phyloP scores from a whole-genome alignment of 37 sponge, comb jelly and placozoan genomes.

The Eunapius fragilis region DNA sequence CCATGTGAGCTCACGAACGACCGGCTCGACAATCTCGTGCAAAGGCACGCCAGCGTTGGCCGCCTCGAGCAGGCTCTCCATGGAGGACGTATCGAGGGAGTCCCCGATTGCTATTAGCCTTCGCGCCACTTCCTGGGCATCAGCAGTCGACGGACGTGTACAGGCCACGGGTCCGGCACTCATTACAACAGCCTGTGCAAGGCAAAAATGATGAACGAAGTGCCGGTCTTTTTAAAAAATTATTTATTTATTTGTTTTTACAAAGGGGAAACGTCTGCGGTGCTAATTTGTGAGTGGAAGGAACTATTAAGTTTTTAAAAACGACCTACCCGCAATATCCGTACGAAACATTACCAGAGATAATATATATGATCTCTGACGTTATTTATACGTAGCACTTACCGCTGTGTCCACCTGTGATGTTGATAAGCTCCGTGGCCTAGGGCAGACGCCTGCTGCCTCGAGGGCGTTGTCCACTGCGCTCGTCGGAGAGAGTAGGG shows the following conservation, averaged over 20 bases:
- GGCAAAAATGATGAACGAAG: background rate
- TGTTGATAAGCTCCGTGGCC: background rate
- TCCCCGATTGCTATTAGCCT: constrained; percentile 37
- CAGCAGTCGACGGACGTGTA: background rate
- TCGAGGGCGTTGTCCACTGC: background rate
- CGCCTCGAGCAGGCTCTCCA: background rate
- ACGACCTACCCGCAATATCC: no score
- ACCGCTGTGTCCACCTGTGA: background rate
- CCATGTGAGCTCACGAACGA: constrained; percentile 2
- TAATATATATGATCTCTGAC: no score
- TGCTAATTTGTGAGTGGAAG: no score
- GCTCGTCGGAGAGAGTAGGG: background rate
- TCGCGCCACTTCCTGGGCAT: constrained; percentile 29
- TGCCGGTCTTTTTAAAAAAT: no score
- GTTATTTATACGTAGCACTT: no score
- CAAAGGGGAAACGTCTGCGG: no score
- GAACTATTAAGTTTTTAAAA: no score
- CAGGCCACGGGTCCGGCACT: background rate
- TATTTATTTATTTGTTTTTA: no score
- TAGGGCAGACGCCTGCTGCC: background rate
- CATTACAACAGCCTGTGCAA: background rate
- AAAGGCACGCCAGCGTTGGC: background rate
- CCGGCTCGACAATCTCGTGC: background rate
- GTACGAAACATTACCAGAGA: no score
- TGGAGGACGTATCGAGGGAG: background rate